Percentiles rank a stretch among this genome's conserved stretches.
Evolutionary conservation across 1,140 invertebrate genomes (phyloP).

Genomic region (Diorhabda carinulata): DNA sequence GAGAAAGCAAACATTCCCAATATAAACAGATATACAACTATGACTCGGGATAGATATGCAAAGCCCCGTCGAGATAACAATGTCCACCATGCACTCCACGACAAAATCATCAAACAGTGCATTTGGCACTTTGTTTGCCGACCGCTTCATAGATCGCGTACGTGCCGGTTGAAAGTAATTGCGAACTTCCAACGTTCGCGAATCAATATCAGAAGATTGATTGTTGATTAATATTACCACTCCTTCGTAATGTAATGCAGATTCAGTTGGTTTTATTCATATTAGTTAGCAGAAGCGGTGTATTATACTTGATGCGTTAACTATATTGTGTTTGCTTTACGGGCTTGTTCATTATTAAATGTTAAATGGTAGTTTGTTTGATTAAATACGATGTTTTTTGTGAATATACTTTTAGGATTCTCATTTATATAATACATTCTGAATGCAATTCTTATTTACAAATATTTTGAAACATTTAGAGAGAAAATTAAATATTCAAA

Average conservation of each 20-base stretch:
- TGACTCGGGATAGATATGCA: slow-evolving; percentile 17
- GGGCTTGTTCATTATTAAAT: neutral
- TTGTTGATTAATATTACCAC: slow-evolving; percentile 6
- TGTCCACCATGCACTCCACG: slow-evolving; percentile 17
- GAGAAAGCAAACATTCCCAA: slow-evolving; percentile 10
- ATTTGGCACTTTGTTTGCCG: slow-evolving; percentile 22
- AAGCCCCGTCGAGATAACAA: slow-evolving; percentile 14
- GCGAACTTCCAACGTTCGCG: slow-evolving; percentile 1
- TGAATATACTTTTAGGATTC: neutral
- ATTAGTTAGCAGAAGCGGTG: neutral
- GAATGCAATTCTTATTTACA: no score
- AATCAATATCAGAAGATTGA: slow-evolving; percentile 18
- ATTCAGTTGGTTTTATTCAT: neutral
- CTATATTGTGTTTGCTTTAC: neutral
- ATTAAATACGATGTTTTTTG: neutral
- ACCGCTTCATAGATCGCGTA: slow-evolving; percentile 20
- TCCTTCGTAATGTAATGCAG: slow-evolving; percentile 2
- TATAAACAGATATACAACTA: slow-evolving; percentile 11
- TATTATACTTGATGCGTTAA: neutral
- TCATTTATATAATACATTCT: no score
- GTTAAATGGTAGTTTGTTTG: neutral
- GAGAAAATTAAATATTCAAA: no score
- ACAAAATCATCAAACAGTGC: slow-evolving; percentile 23
- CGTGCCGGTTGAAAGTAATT: slow-evolving; percentile 13
- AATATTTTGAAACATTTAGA: no score